Conservation (phyloP, 92 coral and sea anemone genomes). For the Siderastrea siderea region DNA sequence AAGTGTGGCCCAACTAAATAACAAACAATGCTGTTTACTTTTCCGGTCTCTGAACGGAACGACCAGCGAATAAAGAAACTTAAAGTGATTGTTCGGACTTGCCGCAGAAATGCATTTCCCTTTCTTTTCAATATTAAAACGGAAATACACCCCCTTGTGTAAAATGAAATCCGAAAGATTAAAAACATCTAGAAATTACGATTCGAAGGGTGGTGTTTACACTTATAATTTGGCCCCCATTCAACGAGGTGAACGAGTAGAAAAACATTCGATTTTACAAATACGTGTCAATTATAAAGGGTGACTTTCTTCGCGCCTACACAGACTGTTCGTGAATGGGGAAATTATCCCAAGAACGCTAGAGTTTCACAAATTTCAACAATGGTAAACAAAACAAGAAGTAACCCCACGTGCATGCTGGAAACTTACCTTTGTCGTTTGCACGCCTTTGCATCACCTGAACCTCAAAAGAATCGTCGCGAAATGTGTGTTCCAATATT, state of each 20-base stretch:
- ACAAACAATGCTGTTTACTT: conserved; percentile 5
- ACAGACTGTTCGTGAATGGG: neutral
- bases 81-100: neutral
- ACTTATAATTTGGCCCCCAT: neutral
- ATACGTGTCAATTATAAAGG: conserved; percentile 23
- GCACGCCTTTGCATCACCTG: conserved; percentile 91
- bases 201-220: neutral
- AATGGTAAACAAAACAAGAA: conserved; percentile 27
- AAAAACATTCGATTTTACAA: neutral
- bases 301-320: conserved; percentile 32
- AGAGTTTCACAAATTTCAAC: neutral
- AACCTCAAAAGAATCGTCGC: conserved; percentile 89
- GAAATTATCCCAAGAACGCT: neutral
- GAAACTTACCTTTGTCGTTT: conserved; percentile 92
- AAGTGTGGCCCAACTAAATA: neutral
- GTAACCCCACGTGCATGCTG: conserved; percentile 37
- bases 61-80: neutral
- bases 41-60: neutral
- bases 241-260: neutral
- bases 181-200: conserved; percentile 2
- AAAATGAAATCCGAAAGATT: conserved; percentile 1
- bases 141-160: conserved; percentile 5
- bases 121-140: neutral
- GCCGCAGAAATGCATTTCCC: neutral
- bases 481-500: conserved; percentile 96